phyloP scores from a whole-genome alignment of 2,113 vertebrate species.

The Calcarius ornatus region DNA sequence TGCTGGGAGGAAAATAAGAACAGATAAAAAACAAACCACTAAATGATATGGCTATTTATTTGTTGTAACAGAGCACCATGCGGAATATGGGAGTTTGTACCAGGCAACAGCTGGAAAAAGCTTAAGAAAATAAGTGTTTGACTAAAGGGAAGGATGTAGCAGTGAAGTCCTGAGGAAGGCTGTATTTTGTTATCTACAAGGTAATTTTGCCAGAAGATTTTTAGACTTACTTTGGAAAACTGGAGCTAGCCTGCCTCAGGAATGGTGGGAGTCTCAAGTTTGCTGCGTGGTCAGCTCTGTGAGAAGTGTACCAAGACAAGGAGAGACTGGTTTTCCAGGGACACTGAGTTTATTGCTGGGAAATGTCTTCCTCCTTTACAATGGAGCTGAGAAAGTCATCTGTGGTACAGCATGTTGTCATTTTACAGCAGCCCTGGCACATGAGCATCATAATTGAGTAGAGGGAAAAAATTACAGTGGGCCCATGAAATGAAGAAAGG shows the following conservation, averaged over 20 bases:
- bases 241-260: background rate
- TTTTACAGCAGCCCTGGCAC: background rate
- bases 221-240: background rate
- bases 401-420: rapidly evolving
- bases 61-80: background rate
- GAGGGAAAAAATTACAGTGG: background rate
- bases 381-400: background rate
- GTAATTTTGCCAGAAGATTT: background rate
- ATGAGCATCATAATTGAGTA: background rate
- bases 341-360: background rate
- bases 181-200: background rate
- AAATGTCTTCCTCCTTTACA: background rate
- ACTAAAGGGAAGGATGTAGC: background rate
- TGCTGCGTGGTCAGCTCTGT: background rate
- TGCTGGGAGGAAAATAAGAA: background rate
- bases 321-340: background rate
- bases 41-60: background rate
- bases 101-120: background rate
- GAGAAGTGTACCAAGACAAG: background rate
- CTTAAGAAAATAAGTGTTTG: background rate
- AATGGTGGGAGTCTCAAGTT: background rate
- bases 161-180: background rate
- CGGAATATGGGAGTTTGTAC: background rate
- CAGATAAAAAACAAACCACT: background rate
- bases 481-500: background rate